Conservation (phyloP, 1,140 invertebrate genomes). For the Drosophila mayri region DNA sequence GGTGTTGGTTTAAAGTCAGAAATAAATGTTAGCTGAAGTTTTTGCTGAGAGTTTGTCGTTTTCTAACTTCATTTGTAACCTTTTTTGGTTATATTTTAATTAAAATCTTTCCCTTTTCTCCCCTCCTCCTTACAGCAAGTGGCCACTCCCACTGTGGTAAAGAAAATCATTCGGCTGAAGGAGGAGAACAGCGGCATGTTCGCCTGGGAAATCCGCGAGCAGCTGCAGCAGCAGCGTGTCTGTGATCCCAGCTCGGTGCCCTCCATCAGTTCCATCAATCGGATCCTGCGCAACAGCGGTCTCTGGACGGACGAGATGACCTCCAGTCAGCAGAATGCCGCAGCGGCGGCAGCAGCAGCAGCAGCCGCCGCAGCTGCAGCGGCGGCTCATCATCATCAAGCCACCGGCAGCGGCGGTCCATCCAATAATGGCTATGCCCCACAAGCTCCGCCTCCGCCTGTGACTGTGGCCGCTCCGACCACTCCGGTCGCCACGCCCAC, state of each 20-base stretch:
- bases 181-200: constrained; percentile 97
- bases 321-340: constrained; percentile 80
- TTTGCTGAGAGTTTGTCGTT: not conserved
- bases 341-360: constrained; percentile 67
- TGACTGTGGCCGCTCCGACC: not conserved
- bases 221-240: constrained; percentile 92
- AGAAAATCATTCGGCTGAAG: constrained; percentile 95
- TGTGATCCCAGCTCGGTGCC: constrained; percentile 95
- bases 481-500: constrained; percentile 16
- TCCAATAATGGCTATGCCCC: constrained; percentile 47
- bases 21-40: not conserved
- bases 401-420: constrained; percentile 27
- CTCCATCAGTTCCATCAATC: constrained; percentile 97
- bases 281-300: constrained; percentile 95
- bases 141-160: constrained; percentile 95
- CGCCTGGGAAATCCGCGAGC: constrained; percentile 96
- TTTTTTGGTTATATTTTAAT: not conserved
- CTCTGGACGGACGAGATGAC: constrained; percentile 88
- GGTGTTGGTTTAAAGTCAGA: not conserved
- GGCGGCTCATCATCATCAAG: constrained; percentile 49
- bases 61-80: not conserved
- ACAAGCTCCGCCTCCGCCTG: constrained; percentile 27
- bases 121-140: constrained; percentile 91
- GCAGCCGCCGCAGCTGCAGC: constrained; percentile 57
- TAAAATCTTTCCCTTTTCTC: not conserved